phyloP scores from a whole-genome alignment of 2,888 invertebrate genomes.

The Macaria liturata region DNA sequence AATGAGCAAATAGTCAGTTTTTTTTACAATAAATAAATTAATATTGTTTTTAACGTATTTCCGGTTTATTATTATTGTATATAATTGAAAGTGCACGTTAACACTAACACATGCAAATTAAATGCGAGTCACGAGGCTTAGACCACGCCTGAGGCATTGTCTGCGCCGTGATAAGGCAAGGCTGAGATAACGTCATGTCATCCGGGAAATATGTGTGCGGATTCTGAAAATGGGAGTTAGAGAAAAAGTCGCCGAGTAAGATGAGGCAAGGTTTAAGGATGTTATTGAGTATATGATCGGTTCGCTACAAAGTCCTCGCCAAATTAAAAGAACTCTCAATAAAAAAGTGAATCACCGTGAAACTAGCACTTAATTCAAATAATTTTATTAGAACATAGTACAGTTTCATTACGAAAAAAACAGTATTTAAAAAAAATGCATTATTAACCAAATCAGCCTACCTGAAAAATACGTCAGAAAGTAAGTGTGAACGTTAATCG shows the following conservation, averaged over 20 bases:
- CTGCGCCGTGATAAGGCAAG: slow-evolving; percentile 68
- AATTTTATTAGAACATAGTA: too few relatives aligned
- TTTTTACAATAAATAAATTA: too few relatives aligned
- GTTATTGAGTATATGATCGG: too few relatives aligned
- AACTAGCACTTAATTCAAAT: too few relatives aligned
- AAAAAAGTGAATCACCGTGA: too few relatives aligned
- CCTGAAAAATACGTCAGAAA: not conserved
- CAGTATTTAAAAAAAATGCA: too few relatives aligned
- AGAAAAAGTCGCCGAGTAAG: not conserved
- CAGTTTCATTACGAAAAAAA: too few relatives aligned
- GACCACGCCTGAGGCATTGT: slow-evolving; percentile 72
- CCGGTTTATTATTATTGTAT: too few relatives aligned
- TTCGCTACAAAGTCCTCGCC: not conserved
- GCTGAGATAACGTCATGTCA: slow-evolving; percentile 62
- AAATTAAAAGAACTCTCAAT: too few relatives aligned
- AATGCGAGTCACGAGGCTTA: slow-evolving; percentile 67
- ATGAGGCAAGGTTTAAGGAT: too few relatives aligned
- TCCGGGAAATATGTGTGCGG: slow-evolving; percentile 45
- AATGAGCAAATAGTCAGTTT: too few relatives aligned
- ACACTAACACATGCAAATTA: slow-evolving; percentile 58
- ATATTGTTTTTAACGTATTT: too few relatives aligned
- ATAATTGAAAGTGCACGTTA: not conserved
- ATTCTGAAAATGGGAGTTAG: slow-evolving; percentile 7
- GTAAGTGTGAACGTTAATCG: not conserved
- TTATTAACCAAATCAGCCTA: not conserved